Evolutionary conservation across 2,888 invertebrate genomes (phyloP).

Genomic region (Pilophorus perplexus): DNA sequence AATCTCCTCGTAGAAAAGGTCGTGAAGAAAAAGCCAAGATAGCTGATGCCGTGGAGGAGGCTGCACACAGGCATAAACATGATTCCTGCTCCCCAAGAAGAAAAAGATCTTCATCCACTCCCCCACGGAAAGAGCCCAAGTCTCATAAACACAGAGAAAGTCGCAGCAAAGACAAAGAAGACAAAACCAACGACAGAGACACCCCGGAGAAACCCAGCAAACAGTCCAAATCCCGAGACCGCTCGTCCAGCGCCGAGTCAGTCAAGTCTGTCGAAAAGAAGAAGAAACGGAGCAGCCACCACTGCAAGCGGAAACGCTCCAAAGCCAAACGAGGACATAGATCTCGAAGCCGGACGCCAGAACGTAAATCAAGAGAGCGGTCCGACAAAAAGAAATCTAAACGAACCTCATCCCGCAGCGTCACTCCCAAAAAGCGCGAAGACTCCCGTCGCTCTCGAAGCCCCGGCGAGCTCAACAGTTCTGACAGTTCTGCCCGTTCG

Average conservation of each 20-base stretch:
- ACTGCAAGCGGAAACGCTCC: constrained; percentile 20
- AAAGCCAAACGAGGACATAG: neutral
- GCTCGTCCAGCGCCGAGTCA: constrained; percentile 5
- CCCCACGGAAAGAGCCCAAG: neutral
- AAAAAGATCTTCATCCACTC: neutral
- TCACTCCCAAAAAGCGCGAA: neutral
- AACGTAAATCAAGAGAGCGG: neutral
- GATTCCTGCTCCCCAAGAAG: neutral
- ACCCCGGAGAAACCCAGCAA: too few relatives aligned
- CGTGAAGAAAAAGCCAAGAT: neutral
- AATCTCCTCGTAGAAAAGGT: too few relatives aligned
- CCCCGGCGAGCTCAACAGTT: neutral
- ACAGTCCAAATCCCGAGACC: neutral
- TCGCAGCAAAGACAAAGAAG: neutral
- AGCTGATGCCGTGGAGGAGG: neutral
- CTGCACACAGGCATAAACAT: neutral
- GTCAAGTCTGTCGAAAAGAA: neutral
- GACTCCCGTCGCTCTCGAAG: neutral
- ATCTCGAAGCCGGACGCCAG: neutral
- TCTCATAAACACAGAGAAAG: constrained; percentile 1
- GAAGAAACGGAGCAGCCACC: constrained; percentile 14
- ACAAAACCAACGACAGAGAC: too few relatives aligned
- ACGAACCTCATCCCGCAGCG: constrained; percentile 1
- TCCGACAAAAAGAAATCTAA: constrained; percentile 10
- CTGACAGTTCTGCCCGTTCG: neutral